Base-by-base conservation (phyloP, 2,113 vertebrate genomes). In the Ciconia boyciana region DNA sequence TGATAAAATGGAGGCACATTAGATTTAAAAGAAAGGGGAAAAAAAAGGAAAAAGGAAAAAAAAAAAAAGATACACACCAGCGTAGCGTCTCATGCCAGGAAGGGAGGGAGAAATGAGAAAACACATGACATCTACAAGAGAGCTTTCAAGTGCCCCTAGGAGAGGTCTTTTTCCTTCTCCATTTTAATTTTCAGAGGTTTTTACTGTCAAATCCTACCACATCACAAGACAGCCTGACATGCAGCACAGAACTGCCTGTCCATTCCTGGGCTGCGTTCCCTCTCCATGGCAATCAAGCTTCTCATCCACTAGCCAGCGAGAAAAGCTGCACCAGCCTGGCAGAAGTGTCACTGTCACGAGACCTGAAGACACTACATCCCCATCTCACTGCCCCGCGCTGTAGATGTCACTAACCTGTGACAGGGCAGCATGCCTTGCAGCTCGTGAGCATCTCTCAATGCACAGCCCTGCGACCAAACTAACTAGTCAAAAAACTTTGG, bases 1-100 rank as follows among this genome's bases (percentile, higher is more conserved):
- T 96, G 94, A 95, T 83, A 93, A 97, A 96, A 95, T 48, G 84
- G 66, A 94, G 32, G 54, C 94, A 87, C 54, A 62, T 71, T 77
- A 70, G 29, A 72, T 51, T 65, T 41, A 61, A 83, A 93, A 88
- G 52, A 65, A 51, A 65, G 6, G 8, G 16, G 6, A 31, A 31
- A 31, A 18, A 9, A 17, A n/a, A 46, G 5, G 7, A 36, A 49
- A 25, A 10, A 6, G 11, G 19, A 28, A 25, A 39, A 39, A 39
- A 17, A 7, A 4, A 22, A 7, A 60, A 1, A 68, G 7, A 20
- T 36, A 24, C 32, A 70, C 46, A 76, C 29, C 52, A 76, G 44
- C 79, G 41, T 8, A 64, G 34, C 0, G 2, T 31, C 19, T 79
- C 7, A 3, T 18, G 52, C 57, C 70, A 87, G 66, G 41, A 80